These are phyloP conservation scores for Molorchus minor DNA, from an alignment of 2,888 invertebrate genomes.

Conservation along the genomic window DNA sequence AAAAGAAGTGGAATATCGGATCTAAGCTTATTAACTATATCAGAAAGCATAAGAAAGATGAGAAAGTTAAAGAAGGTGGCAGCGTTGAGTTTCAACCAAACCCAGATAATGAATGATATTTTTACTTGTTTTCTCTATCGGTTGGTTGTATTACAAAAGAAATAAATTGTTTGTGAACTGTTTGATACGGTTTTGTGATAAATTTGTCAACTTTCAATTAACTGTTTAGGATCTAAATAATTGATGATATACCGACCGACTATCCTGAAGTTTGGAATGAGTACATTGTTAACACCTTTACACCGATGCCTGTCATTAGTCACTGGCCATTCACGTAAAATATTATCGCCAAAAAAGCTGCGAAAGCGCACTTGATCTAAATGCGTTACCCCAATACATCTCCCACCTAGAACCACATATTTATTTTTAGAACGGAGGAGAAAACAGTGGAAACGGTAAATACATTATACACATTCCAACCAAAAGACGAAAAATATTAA, in stretches of 20 bases:
- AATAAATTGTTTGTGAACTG: constrained; percentile 1
- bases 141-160: not conserved
- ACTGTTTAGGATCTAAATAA: not conserved
- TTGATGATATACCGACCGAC: not conserved
- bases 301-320: constrained; percentile 7
- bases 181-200: not conserved
- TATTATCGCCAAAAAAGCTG: constrained; percentile 43
- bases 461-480: not conserved
- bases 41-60: constrained; percentile 39
- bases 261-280: not conserved
- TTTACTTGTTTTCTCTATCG: not conserved
- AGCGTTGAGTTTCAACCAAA: constrained; percentile 30
- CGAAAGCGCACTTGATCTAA: constrained; percentile 40
- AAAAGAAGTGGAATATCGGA: constrained; percentile 52
- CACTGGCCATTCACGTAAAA: constrained; percentile 31
- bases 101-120: constrained; percentile 19
- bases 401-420: constrained; percentile 27
- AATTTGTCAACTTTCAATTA: not conserved
- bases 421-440: constrained; percentile 32
- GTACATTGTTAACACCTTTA: no score
- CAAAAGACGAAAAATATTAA: not conserved
- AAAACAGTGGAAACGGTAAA: constrained; percentile 17
- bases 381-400: constrained; percentile 40
- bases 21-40: constrained; percentile 49
- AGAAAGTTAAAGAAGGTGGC: constrained; percentile 27